phyloP scores from a whole-genome alignment of 2,797 vertebrate genomes.

The Sebastolobus altivelis region DNA sequence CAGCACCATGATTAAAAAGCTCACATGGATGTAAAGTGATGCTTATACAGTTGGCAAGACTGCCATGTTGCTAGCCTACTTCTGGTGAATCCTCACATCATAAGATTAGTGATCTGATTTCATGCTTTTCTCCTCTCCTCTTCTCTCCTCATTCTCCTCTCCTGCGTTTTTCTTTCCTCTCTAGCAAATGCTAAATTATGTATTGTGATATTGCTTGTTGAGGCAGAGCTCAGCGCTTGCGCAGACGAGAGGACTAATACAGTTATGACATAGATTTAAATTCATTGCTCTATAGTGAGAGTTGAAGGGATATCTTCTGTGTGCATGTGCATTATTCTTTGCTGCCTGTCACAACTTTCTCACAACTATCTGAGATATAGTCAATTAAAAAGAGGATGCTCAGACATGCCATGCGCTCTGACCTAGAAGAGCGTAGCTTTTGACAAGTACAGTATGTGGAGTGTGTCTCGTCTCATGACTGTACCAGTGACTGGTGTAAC shows the following conservation, averaged over 20 bases:
- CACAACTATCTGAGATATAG: neutral
- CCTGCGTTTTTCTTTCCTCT: conserved; percentile 21
- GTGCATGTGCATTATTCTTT: conserved; percentile 5
- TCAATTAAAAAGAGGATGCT: conserved; percentile 31
- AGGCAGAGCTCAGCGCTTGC: conserved; percentile 31
- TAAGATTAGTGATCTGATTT: conserved; percentile 69
- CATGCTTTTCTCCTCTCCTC: conserved; percentile 37
- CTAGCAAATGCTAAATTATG: conserved; percentile 53
- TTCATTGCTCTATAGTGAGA: conserved; percentile 9
- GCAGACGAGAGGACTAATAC: conserved; percentile 26
- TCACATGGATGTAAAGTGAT: conserved; percentile 45
- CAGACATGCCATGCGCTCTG: conserved; percentile 25
- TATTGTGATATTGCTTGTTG: conserved; percentile 58
- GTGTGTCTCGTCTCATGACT: conserved; percentile 41
- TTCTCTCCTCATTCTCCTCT: conserved; percentile 9
- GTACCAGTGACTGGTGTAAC: conserved; percentile 32
- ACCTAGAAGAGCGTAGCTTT: conserved; percentile 34
- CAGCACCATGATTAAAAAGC: conserved; percentile 44
- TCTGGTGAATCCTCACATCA: conserved; percentile 59
- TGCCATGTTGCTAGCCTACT: conserved; percentile 46
- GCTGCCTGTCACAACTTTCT: conserved; percentile 1
- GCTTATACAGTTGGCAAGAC: conserved; percentile 47
- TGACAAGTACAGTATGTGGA: conserved; percentile 44
- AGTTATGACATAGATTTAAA: conserved; percentile 34
- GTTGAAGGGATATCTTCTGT: neutral